A percentile compares a stretch with the other conserved stretches of the same genome.
Evolutionary conservation across 2,797 vertebrate species (phyloP).

Genomic region (Pempheris klunzingeri): DNA sequence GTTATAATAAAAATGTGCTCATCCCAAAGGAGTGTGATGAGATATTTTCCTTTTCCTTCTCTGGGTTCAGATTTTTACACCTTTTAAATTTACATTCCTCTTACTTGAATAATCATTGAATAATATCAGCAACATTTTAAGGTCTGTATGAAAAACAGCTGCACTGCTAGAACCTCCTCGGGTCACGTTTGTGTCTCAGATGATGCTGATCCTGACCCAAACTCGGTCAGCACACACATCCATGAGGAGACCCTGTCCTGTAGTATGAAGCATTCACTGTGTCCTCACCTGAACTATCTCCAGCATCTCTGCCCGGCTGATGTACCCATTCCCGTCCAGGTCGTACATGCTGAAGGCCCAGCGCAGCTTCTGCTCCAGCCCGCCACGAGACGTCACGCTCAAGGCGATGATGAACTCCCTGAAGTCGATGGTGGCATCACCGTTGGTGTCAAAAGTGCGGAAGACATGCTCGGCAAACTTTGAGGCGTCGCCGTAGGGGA

Average conservation of each 20-base stretch:
- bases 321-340: slow-evolving; percentile 89
- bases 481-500: slow-evolving; percentile 88
- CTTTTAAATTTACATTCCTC: not conserved
- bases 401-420: slow-evolving; percentile 90
- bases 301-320: slow-evolving; percentile 89
- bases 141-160: not conserved
- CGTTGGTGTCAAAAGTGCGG: slow-evolving; percentile 89
- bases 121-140: not conserved
- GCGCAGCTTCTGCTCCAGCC: slow-evolving; percentile 88
- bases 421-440: slow-evolving; percentile 88
- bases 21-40: not conserved
- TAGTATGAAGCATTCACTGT: not conserved
- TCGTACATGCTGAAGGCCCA: slow-evolving; percentile 91
- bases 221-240: not conserved
- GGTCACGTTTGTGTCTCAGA: not conserved
- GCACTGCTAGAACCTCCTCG: not conserved
- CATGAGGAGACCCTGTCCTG: not conserved
- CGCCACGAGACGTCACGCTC: slow-evolving; percentile 87
- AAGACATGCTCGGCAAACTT: slow-evolving; percentile 90
- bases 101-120: not conserved
- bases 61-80: not conserved
- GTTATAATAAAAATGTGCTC: not conserved
- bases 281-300: slow-evolving; percentile 88
- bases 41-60: not conserved
- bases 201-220: not conserved